phyloP scores from a whole-genome alignment of 2,888 invertebrate species.

The Campoplex capitator region DNA sequence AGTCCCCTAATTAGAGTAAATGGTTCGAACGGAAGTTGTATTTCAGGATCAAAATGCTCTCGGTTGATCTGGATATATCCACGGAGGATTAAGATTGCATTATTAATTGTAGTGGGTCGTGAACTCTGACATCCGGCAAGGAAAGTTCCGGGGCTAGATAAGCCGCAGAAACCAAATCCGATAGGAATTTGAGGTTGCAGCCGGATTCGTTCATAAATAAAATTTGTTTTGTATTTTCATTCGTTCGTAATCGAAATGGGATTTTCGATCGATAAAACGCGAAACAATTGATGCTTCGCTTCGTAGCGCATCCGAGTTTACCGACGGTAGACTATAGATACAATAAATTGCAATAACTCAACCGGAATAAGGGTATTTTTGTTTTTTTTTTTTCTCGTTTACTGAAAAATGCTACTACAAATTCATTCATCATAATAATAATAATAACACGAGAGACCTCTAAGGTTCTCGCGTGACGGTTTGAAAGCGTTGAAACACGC shows the following conservation, averaged over 20 bases:
- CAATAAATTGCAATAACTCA: conserved; percentile 16
- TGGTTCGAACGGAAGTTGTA: not conserved
- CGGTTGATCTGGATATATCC: not conserved
- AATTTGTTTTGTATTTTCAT: not conserved
- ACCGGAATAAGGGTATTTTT: conserved; percentile 8
- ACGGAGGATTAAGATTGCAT: not conserved
- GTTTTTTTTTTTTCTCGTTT: conserved; percentile 29
- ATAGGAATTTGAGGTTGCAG: not conserved
- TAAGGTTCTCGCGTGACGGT: conserved; percentile 36
- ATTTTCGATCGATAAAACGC: not conserved
- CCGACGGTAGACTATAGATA: not conserved
- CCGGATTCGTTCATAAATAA: not conserved
- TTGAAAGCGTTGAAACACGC: conserved; percentile 49
- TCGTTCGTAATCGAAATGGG: not conserved
- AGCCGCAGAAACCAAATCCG: not conserved
- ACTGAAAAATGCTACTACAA: conserved; percentile 53
- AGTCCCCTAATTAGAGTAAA: not conserved
- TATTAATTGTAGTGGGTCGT: not conserved
- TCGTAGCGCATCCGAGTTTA: not conserved
- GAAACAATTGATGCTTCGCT: not conserved
- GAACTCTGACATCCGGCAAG: not conserved
- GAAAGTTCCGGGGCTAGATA: not conserved
- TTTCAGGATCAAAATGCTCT: not conserved
- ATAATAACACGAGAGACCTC: conserved; percentile 37
- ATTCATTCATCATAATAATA: conserved; percentile 41